These are phyloP conservation scores for Onychomys arenicola DNA, from an alignment of 2,797 vertebrate species.

Conservation along the genomic window DNA sequence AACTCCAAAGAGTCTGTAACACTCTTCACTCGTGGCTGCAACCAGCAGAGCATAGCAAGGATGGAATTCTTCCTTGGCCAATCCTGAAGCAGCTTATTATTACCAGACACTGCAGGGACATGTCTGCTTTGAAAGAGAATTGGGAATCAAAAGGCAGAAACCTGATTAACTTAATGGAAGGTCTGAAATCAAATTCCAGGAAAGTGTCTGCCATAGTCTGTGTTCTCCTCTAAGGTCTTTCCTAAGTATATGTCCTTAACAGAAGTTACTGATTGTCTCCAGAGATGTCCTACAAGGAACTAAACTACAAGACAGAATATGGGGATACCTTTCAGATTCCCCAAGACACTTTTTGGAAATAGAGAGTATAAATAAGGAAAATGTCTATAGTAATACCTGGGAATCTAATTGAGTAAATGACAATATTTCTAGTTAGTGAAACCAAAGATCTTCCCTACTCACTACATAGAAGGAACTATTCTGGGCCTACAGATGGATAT, in stretches of 20 bases:
- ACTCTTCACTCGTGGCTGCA: slow-evolving; percentile 42
- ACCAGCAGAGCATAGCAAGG: slow-evolving; percentile 58
- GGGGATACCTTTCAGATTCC: not conserved
- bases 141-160: slow-evolving; percentile 55
- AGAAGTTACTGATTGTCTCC: slow-evolving; percentile 16
- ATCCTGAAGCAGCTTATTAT: slow-evolving; percentile 60
- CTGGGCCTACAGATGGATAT: not conserved
- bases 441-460: not conserved
- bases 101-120: not conserved
- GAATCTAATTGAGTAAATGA: not conserved
- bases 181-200: not conserved
- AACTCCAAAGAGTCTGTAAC: slow-evolving; percentile 17
- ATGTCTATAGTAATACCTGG: not conserved
- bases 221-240: not conserved
- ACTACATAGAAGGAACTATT: not conserved
- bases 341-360: not conserved
- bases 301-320: not conserved
- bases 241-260: slow-evolving; percentile 35
- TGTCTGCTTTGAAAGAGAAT: not conserved
- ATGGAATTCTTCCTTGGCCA: slow-evolving; percentile 52
- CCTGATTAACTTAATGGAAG: slow-evolving; percentile 31
- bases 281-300: not conserved
- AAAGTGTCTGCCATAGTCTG: not conserved
- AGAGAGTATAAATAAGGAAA: not conserved
- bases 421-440: not conserved